These are phyloP conservation scores for Anodontia alba DNA, from an alignment of 2,888 invertebrate genomes.

Conservation along the genomic window DNA sequence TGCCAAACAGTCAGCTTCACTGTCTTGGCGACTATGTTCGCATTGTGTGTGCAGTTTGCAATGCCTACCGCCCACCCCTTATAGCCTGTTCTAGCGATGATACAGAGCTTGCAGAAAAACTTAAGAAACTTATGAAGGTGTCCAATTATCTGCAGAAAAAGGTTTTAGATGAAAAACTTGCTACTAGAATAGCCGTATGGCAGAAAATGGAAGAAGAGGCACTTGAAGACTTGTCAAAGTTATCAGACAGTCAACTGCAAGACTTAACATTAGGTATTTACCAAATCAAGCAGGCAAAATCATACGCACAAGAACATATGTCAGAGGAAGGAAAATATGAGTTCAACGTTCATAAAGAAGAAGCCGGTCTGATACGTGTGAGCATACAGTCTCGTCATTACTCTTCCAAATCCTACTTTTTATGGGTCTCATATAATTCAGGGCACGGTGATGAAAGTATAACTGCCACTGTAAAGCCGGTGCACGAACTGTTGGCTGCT, in stretches of 20 bases:
- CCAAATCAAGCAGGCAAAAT: background rate
- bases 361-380: background rate
- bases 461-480: background rate
- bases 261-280: background rate
- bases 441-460: background rate
- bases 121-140: too few relatives aligned
- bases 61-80: background rate
- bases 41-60: background rate
- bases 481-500: constrained; percentile 7
- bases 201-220: background rate
- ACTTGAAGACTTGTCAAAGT: background rate
- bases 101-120: background rate
- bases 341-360: background rate
- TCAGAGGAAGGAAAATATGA: background rate
- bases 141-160: background rate
- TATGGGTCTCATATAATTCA: background rate
- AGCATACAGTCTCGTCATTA: background rate
- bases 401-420: background rate
- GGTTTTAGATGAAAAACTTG: background rate
- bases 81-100: background rate
- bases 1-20: background rate
- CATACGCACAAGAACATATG: background rate
- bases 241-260: background rate
- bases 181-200: background rate
- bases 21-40: background rate